Base-by-base conservation (phyloP, 2,797 vertebrate species). In the Hapalemur alaotrensis region DNA sequence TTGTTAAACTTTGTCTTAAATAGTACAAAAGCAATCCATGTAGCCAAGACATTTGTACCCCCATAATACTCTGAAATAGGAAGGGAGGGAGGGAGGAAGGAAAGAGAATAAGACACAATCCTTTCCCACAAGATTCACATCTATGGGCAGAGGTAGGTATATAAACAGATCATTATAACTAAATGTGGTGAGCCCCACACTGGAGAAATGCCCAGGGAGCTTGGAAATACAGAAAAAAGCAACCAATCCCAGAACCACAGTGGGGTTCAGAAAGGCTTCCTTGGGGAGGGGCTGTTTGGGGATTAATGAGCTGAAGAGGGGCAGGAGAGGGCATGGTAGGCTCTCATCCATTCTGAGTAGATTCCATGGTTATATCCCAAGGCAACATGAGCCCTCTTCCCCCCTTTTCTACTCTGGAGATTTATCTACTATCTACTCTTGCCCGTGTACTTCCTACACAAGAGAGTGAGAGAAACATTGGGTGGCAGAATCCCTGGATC, bases 271-370 rank as follows among this genome's bases (percentile, higher is more conserved):
- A 75, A n/a, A 46, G 10, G 5, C 43, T 79, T 61, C 41, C 13
- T 28, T 11, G 48, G 41, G 9, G 25, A 35, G 32, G n/a, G 15
- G 1, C 13, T 63, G 13, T 15, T 73, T 20, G 23, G 67, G 54
- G 30, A 81, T 30, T 22, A 15, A 30, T 30, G 46, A 76, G 67
- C 67, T 30, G 54, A 22, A 69, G 23, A 28, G 12, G 23, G 4
- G 5, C 2, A 25, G 28, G 20, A 6, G 30, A 32, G 0, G 32
- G 4, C 7, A 13, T 7, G 4, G 14, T n/a, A 17, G 30, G 11
- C 4, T 32, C 15, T 65, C 48, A 4, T 22, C 25, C 18, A 22
- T 81, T 18, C 17, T 38, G 25, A 65, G 35, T 2, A 38, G 46
- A 54, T 18, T 38, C 78, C 2, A 2, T 78, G 54, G 43, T 61